These are phyloP conservation scores for Saccopteryx leptura DNA, from an alignment of 2,113 vertebrate species.

Conservation along the genomic window DNA sequence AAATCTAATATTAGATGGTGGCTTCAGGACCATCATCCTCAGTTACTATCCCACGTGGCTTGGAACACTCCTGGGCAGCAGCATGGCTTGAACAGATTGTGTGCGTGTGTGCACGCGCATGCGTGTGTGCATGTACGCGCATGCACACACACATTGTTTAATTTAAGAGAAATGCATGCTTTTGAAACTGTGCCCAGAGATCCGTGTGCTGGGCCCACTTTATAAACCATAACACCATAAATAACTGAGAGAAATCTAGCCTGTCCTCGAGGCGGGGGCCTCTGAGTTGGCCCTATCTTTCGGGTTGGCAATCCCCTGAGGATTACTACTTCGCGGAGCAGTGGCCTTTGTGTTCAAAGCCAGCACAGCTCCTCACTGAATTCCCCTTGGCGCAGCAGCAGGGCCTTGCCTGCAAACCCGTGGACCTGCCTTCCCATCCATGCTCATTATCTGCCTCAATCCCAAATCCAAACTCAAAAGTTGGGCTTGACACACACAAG, in stretches of 20 bases:
- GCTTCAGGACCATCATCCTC: conserved; percentile 56
- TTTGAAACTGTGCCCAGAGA: conserved; percentile 83
- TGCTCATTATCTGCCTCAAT: conserved; percentile 3
- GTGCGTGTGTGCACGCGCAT: not conserved
- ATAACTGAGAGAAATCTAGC: conserved; percentile 76
- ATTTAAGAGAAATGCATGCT: conserved; percentile 77
- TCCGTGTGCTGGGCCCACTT: conserved; percentile 68
- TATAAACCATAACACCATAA: conserved; percentile 74
- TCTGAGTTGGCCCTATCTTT: conserved; percentile 51
- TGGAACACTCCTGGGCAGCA: conserved; percentile 57
- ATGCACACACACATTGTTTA: not conserved
- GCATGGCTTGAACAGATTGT: conserved; percentile 46
- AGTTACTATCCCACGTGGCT: conserved; percentile 65
- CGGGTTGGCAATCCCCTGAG: conserved; percentile 58
- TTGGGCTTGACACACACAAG: not conserved
- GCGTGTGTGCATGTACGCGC: not conserved
- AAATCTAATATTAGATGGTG: conserved; percentile 79
- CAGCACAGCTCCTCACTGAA: conserved; percentile 7
- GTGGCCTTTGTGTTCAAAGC: conserved; percentile 59
- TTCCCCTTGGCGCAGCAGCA: not conserved
- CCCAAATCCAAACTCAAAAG: conserved; percentile 4
- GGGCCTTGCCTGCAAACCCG: not conserved
- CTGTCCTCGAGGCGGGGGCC: conserved; percentile 57
- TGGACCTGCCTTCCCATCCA: not conserved
- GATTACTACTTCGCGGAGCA: not conserved